Conservation (phyloP, 2,113 vertebrate genomes). For the Abramis brama region DNA sequence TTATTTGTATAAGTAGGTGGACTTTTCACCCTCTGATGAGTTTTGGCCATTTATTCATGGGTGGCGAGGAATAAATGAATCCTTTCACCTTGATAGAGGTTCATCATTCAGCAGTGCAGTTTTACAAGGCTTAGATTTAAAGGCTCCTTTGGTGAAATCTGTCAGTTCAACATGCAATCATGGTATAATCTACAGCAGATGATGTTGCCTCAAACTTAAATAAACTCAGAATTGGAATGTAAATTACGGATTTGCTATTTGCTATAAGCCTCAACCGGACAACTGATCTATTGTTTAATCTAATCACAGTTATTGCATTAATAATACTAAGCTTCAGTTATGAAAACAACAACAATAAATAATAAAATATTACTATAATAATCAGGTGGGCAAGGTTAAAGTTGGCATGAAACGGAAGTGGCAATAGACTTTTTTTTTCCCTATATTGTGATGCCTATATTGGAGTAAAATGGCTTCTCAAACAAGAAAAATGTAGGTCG, state of each 20-base stretch:
- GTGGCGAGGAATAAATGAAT: neutral
- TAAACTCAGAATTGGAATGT: neutral
- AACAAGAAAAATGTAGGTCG: too few species aligned
- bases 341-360: too few species aligned
- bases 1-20: neutral
- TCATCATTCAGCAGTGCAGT: neutral
- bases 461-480: too few species aligned
- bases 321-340: too few species aligned
- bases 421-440: too few species aligned
- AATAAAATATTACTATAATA: too few species aligned
- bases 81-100: neutral
- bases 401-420: too few species aligned
- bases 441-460: too few species aligned
- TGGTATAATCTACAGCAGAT: neutral
- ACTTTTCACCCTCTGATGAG: neutral
- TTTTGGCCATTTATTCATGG: neutral
- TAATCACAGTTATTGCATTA: neutral
- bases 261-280: neutral
- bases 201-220: neutral
- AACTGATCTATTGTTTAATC: neutral
- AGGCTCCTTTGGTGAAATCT: neutral
- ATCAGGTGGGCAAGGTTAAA: too few species aligned
- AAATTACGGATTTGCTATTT: neutral
- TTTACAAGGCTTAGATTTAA: neutral
- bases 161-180: neutral